phyloP scores from a whole-genome alignment of 2,113 vertebrate genomes.

The Micronycteris hirsuta region DNA sequence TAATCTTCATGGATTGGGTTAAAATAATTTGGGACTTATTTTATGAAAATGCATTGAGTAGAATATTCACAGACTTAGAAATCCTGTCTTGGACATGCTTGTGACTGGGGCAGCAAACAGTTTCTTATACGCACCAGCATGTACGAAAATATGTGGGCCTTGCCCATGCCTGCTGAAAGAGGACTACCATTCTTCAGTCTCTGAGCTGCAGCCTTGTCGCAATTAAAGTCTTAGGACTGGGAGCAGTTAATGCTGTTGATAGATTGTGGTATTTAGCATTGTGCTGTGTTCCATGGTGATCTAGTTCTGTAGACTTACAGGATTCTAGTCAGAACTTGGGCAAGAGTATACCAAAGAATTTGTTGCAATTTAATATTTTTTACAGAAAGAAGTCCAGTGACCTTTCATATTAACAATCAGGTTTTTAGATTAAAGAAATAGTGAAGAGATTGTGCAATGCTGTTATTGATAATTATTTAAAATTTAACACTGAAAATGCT shows the following conservation, averaged over 20 bases:
- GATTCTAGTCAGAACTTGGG: constrained; percentile 56
- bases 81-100: constrained; percentile 51
- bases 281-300: constrained; percentile 46
- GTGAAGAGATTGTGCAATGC: neutral
- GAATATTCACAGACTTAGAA: constrained; percentile 20
- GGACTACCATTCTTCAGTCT: constrained; percentile 58
- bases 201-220: constrained; percentile 61
- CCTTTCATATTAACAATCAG: neutral
- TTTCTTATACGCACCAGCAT: constrained; percentile 74
- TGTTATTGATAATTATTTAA: constrained; percentile 44
- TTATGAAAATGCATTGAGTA: neutral
- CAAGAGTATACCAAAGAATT: constrained; percentile 25
- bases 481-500: neutral
- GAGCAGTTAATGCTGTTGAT: constrained; percentile 71
- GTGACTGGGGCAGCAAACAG: constrained; percentile 58
- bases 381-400: neutral
- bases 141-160: constrained; percentile 78
- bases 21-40: constrained; percentile 41
- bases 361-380: constrained; percentile 43
- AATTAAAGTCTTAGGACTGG: constrained; percentile 80
- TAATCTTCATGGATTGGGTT: constrained; percentile 25
- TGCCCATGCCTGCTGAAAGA: constrained; percentile 79
- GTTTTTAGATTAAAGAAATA: constrained; percentile 7
- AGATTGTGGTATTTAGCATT: constrained; percentile 64
- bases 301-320: constrained; percentile 48